phyloP scores from a whole-genome alignment of 2,113 vertebrate genomes.

The Octodon degus region DNA sequence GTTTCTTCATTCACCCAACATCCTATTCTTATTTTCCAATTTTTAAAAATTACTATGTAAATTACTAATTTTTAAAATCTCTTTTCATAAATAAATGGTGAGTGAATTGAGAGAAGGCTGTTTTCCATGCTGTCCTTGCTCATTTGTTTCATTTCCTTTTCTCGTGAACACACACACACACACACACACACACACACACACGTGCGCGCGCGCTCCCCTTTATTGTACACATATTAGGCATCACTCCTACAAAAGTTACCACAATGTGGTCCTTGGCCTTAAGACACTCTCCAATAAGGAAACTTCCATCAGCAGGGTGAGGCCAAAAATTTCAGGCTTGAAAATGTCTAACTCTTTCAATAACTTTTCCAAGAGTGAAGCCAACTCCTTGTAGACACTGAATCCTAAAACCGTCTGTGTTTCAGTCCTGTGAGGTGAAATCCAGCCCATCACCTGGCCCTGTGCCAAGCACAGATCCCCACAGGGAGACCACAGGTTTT shows the following conservation, averaged over 20 bases:
- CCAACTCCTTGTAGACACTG: neutral
- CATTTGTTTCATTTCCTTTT: neutral
- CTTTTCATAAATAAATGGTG: neutral
- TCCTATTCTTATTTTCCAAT: neutral
- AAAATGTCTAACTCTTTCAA: neutral
- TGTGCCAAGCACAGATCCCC: neutral
- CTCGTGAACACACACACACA: neutral
- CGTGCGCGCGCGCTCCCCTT: neutral
- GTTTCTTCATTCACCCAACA: neutral
- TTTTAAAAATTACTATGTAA: neutral
- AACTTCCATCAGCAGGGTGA: neutral
- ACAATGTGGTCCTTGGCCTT: neutral
- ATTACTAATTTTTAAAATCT: neutral
- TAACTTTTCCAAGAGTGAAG: constrained; percentile 34
- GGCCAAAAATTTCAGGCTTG: neutral
- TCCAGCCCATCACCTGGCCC: neutral
- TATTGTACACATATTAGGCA: neutral
- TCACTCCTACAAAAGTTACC: neutral
- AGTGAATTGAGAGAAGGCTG: neutral
- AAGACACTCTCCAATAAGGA: neutral
- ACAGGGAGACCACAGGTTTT: neutral
- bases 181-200: neutral
- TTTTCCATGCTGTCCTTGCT: neutral
- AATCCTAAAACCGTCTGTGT: neutral
- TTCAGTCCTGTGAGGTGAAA: neutral